Conservation (phyloP, 2,888 invertebrate genomes). For the Pyrgus malvae region DNA sequence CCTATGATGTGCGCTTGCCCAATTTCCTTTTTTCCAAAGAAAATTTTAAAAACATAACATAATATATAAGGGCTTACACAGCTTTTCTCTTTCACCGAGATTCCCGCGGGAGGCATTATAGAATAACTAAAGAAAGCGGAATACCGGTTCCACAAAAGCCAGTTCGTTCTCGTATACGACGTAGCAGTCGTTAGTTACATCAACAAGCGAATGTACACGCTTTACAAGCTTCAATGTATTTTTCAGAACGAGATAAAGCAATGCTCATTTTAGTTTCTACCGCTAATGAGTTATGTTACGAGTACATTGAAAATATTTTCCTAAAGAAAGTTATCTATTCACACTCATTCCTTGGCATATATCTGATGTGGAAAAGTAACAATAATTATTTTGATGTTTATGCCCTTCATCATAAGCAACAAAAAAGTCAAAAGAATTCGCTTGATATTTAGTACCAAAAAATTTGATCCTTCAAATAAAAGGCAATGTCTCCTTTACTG, state of each 20-base stretch:
- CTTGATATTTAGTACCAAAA: too few species aligned
- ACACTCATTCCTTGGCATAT: slow-evolving; percentile 16
- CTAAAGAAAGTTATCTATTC: slow-evolving; percentile 17
- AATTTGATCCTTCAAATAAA: too few species aligned
- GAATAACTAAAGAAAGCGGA: slow-evolving; percentile 30
- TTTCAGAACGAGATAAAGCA: slow-evolving; percentile 20
- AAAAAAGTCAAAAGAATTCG: too few species aligned
- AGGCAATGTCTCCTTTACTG: too few species aligned
- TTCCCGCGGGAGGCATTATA: slow-evolving; percentile 29
- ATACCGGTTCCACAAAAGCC: slow-evolving; percentile 26
- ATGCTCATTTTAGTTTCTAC: not conserved
- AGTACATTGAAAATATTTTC: slow-evolving; percentile 23
- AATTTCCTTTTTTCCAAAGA: slow-evolving; percentile 16
- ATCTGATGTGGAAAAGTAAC: too few species aligned
- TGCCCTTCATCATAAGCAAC: too few species aligned
- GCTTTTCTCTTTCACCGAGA: slow-evolving; percentile 16
- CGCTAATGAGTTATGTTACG: slow-evolving; percentile 25
- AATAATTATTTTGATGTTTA: too few species aligned
- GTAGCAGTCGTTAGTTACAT: slow-evolving; percentile 32
- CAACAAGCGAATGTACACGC: slow-evolving; percentile 21
- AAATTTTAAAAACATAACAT: slow-evolving; percentile 11
- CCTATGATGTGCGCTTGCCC: not conserved
- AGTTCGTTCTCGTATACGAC: slow-evolving; percentile 27
- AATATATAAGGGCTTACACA: slow-evolving; percentile 6
- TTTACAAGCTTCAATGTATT: slow-evolving; percentile 22